These are phyloP conservation scores for Caenorhabditis remanei DNA, from an alignment of 1,140 invertebrate species.

Conservation along the genomic window DNA sequence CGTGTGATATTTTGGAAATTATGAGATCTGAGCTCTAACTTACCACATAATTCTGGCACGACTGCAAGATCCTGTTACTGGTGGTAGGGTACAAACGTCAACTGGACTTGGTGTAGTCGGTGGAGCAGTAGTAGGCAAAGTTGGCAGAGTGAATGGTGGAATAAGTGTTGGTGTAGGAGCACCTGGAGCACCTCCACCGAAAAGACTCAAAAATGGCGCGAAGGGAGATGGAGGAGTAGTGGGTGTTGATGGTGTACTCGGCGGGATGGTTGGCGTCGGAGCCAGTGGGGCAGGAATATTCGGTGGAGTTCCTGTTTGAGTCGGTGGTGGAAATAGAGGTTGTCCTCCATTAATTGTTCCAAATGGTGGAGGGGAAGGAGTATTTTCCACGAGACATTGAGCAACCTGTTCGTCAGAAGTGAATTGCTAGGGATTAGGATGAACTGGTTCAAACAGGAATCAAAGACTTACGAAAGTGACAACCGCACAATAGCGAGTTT, in stretches of 20 bases:
- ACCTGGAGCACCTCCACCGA: conserved; percentile 37
- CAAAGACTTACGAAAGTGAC: not conserved
- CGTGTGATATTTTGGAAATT: not conserved
- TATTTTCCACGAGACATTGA: conserved; percentile 17
- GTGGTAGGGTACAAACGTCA: conserved; percentile 60
- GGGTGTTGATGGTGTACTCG: not conserved
- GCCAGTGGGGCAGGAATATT: conserved; percentile 31
- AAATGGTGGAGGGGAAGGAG: not conserved
- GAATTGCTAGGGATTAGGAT: not conserved
- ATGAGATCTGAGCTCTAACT: not conserved
- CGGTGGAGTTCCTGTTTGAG: conserved; percentile 7
- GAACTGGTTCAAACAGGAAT: not conserved
- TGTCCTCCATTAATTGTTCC: conserved; percentile 39
- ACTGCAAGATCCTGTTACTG: conserved; percentile 64
- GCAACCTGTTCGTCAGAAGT: not conserved
- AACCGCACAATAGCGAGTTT: no score
- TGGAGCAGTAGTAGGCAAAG: conserved; percentile 51
- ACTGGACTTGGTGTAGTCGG: conserved; percentile 54
- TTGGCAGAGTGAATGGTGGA: conserved; percentile 47
- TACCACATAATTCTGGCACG: conserved; percentile 65
- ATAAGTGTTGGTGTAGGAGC: conserved; percentile 5
- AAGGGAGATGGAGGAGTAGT: conserved; percentile 56
- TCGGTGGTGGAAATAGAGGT: not conserved
- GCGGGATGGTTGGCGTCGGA: not conserved
- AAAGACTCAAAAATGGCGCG: conserved; percentile 54